Conservation (phyloP, 2,797 vertebrate genomes). For the Rhyacichthys aspro region DNA sequence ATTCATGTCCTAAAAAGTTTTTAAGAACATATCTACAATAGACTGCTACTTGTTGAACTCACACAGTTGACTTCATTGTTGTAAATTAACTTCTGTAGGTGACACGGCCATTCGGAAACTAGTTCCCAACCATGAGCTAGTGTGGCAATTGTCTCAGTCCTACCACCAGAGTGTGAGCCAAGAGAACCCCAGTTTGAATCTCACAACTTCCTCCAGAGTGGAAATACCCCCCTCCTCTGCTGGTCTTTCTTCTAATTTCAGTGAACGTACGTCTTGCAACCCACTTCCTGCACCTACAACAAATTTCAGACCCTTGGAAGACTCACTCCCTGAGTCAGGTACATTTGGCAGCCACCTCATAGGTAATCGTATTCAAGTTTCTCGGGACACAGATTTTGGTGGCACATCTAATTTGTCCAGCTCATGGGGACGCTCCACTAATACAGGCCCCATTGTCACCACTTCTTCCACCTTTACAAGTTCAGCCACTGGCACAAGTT, state of each 20-base stretch:
- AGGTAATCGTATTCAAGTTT: slow-evolving; percentile 97
- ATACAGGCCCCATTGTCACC: slow-evolving; percentile 47
- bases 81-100: slow-evolving; percentile 74
- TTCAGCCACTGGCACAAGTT: slow-evolving; percentile 45
- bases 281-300: slow-evolving; percentile 71
- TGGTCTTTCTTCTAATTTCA: slow-evolving; percentile 60
- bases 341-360: slow-evolving; percentile 95
- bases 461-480: slow-evolving; percentile 61
- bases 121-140: slow-evolving; percentile 88
- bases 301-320: slow-evolving; percentile 62
- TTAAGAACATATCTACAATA: neutral
- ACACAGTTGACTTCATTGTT: neutral
- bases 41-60: neutral
- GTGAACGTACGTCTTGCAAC: slow-evolving; percentile 48
- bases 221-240: slow-evolving; percentile 59
- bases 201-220: slow-evolving; percentile 41
- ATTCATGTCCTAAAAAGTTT: no score
- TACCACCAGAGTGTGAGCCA: slow-evolving; percentile 87
- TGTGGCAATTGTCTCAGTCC: slow-evolving; percentile 88
- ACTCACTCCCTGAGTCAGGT: slow-evolving; percentile 82
- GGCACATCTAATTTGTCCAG: slow-evolving; percentile 72
- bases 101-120: slow-evolving; percentile 86
- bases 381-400: slow-evolving; percentile 76
- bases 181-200: slow-evolving; percentile 52
- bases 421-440: slow-evolving; percentile 72